Base-by-base conservation (phyloP, 2,797 vertebrate species). In the Dipus sagitta region DNA sequence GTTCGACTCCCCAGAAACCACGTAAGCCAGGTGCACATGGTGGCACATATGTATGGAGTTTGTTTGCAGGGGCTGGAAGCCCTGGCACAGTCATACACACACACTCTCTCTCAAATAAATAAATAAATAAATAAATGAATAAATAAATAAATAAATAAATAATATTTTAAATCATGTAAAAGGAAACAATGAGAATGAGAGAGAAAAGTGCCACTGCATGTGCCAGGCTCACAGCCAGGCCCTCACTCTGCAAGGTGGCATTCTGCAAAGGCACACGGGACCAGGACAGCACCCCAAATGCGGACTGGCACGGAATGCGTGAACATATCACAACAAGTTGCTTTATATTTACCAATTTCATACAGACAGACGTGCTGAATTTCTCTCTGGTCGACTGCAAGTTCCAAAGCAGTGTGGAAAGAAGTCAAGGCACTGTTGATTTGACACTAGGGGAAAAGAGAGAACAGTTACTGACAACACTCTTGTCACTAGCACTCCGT, bases 361-460 rank as follows among this genome's bases (percentile, higher is more conserved):
- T 99, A 99, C 70, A 99, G 98, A 97, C 99, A 99, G 95, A 99
- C 99, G 0, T 99, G 99, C 9, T 99, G 99, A 96, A 99, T 99
- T 98, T 99, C 99, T 96, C 99, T 98, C 98, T 99, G 99, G 95
- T 99, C 99, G 24, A 99, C 98, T 28, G 99, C 99, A 93, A 99
- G 99, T 84, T 99, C 98, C 98, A 99, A 98, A 97, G 99, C 99
- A 28, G 99, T 98, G 34, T 98, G 98, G 98, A 99, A 99, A 81
- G 99, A 99, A 23, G 98, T 98, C 99, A 99, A 98, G 98, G 99
- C 99, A 98, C 98, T 99, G 96, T 99, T 99, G 98, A 99, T 99
- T 98, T 99, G 99, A 98, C 99, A 99, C 99, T 99, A 93, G 21
- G 24, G 94, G 96, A 62, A 92, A 94, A 88, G 54, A 95, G 18